Evolutionary conservation across 2,888 invertebrate genomes (phyloP).

Genomic region (Eupeodes latifasciatus): DNA sequence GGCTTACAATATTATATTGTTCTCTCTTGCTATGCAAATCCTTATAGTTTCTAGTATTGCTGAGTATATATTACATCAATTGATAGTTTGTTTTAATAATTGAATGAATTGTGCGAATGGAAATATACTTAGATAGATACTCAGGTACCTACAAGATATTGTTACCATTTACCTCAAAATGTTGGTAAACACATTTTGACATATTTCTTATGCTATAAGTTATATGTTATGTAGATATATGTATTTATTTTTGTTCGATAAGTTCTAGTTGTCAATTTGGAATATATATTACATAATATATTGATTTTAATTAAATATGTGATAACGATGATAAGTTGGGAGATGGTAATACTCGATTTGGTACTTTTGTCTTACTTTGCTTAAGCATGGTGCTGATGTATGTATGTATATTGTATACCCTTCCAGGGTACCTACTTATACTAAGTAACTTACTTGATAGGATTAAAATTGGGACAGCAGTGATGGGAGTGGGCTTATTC

Average conservation of each 20-base stretch:
- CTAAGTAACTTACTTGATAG: no score
- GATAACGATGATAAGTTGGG: background rate
- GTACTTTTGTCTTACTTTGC: no score
- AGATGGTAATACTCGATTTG: no score
- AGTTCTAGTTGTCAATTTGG: conserved; percentile 10
- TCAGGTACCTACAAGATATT: background rate
- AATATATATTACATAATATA: background rate
- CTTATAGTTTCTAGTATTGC: background rate
- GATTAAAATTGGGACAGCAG: no score
- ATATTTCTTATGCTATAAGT: background rate
- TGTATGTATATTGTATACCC: no score
- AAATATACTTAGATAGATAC: background rate
- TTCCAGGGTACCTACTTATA: no score
- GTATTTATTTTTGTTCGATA: background rate
- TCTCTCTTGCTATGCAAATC: background rate
- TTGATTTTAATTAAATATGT: conserved; percentile 2
- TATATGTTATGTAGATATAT: background rate
- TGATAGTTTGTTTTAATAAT: conserved; percentile 23
- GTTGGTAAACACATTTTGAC: background rate
- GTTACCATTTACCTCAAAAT: conserved; percentile 13
- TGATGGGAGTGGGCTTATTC: no score
- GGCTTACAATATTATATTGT: conserved; percentile 3
- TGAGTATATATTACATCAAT: background rate
- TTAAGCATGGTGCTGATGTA: no score
- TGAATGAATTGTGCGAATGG: conserved; percentile 21